A percentile compares a stretch with the other conserved stretches of the same genome.
These are phyloP conservation scores for Tamandua tetradactyla DNA, from an alignment of 2,797 vertebrate species.

Conservation along the genomic window DNA sequence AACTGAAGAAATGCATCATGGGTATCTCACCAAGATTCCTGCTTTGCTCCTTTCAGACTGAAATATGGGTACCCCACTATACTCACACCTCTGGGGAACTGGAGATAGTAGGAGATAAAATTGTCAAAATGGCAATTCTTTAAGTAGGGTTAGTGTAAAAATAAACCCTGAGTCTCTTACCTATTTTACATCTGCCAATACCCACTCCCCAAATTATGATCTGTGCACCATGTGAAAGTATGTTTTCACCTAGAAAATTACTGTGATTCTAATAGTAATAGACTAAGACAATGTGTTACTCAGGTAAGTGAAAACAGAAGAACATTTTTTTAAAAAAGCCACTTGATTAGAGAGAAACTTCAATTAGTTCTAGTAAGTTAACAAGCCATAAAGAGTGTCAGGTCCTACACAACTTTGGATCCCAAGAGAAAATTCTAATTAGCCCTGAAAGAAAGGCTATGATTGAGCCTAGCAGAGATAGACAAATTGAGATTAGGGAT, in stretches of 20 bases:
- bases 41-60: not conserved
- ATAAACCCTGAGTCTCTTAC: not conserved
- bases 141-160: not conserved
- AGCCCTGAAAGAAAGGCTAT: slow-evolving; percentile 58
- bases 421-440: slow-evolving; percentile 66
- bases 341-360: slow-evolving; percentile 51
- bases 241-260: not conserved
- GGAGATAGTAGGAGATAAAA: not conserved
- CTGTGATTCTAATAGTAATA: not conserved
- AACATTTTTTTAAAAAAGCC: slow-evolving; percentile 46
- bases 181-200: not conserved
- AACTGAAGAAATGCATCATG: not conserved
- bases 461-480: slow-evolving; percentile 40
- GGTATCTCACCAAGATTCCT: not conserved
- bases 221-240: not conserved
- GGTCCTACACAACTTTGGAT: slow-evolving; percentile 47
- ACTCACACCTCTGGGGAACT: not conserved
- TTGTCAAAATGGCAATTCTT: not conserved
- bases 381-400: slow-evolving; percentile 67
- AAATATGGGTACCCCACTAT: not conserved
- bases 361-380: slow-evolving; percentile 76
- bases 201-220: not conserved
- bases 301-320: slow-evolving; percentile 62
- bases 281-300: not conserved
- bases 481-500: slow-evolving; percentile 48